These are phyloP conservation scores for Alsophila aescularia DNA, from an alignment of 2,888 invertebrate species.

Conservation along the genomic window DNA sequence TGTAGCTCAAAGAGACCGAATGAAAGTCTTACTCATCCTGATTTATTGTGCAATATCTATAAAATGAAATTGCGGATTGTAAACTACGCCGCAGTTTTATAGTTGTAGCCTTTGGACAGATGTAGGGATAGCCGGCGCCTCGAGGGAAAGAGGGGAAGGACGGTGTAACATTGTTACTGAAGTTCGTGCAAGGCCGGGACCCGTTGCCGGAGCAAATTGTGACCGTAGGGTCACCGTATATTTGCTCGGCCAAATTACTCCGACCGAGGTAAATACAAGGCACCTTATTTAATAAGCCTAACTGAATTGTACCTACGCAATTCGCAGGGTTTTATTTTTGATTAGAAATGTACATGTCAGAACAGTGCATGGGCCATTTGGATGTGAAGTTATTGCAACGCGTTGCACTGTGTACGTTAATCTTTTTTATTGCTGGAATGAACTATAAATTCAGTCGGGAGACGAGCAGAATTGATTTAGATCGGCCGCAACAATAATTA, in stretches of 20 bases:
- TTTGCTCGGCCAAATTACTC: slow-evolving; percentile 71
- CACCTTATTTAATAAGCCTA: slow-evolving; percentile 66
- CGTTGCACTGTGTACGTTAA: slow-evolving; percentile 52
- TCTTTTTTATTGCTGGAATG: slow-evolving; percentile 67
- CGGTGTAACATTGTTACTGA: slow-evolving; percentile 76
- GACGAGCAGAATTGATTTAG: slow-evolving; percentile 69
- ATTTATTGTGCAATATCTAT: slow-evolving; percentile 71
- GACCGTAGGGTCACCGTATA: slow-evolving; percentile 75
- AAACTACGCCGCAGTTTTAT: slow-evolving; percentile 70
- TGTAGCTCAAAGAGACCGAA: slow-evolving; percentile 57
- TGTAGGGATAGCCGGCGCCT: slow-evolving; percentile 72
- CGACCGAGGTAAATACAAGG: slow-evolving; percentile 64
- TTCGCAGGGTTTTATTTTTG: slow-evolving; percentile 47
- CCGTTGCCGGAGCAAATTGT: slow-evolving; percentile 72
- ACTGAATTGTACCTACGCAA: slow-evolving; percentile 44
- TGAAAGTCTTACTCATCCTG: slow-evolving; percentile 59
- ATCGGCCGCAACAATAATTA: slow-evolving; percentile 71
- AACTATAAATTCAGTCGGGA: slow-evolving; percentile 59
- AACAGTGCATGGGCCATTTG: slow-evolving; percentile 69
- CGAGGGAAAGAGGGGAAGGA: slow-evolving; percentile 71
- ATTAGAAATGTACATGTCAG: slow-evolving; percentile 61
- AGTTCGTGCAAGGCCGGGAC: slow-evolving; percentile 75
- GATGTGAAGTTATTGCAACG: slow-evolving; percentile 66
- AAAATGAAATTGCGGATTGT: slow-evolving; percentile 72
- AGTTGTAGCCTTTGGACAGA: slow-evolving; percentile 71